These are phyloP conservation scores for Dufourea novaeangliae DNA, from an alignment of 1,140 invertebrate genomes.

Conservation along the genomic window DNA sequence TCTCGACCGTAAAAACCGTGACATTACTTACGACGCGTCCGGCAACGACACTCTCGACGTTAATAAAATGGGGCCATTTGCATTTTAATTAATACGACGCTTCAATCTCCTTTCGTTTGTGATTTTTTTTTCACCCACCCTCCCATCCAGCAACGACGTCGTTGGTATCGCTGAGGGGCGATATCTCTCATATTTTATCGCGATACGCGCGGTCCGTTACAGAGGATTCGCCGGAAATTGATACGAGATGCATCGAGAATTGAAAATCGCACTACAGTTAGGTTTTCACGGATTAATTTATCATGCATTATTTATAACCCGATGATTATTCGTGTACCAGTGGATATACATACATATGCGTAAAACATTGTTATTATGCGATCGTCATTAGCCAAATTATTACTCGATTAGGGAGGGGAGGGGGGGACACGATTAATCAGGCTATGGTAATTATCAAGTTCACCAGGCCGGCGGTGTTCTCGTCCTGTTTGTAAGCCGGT, in stretches of 20 bases:
- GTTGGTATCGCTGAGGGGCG: too few relatives aligned
- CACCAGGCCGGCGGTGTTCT: conserved; percentile 16
- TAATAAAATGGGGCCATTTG: conserved; percentile 46
- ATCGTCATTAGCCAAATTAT: conserved; percentile 66
- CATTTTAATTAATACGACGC: conserved; percentile 44
- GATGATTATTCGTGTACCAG: conserved; percentile 34
- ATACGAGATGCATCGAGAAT: conserved; percentile 20
- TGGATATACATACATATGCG: conserved; percentile 64
- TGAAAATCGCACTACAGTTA: conserved; percentile 46
- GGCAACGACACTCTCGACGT: conserved; percentile 22
- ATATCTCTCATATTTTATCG: neutral
- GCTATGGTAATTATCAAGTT: conserved; percentile 58
- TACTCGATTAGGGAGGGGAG: conserved; percentile 55
- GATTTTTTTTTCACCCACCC: neutral
- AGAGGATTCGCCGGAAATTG: conserved; percentile 32
- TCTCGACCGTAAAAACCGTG: conserved; percentile 32
- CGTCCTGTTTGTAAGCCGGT: conserved; percentile 23
- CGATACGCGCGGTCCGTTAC: neutral
- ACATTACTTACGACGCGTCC: conserved; percentile 42
- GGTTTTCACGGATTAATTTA: conserved; percentile 65
- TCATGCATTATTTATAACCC: conserved; percentile 62
- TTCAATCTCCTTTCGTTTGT: conserved; percentile 4
- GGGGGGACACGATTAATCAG: conserved; percentile 58
- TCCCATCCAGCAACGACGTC: too few relatives aligned
- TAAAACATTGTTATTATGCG: conserved; percentile 56